Base-by-base conservation (phyloP, 2,797 vertebrate genomes). In the Lateolabrax maculatus region DNA sequence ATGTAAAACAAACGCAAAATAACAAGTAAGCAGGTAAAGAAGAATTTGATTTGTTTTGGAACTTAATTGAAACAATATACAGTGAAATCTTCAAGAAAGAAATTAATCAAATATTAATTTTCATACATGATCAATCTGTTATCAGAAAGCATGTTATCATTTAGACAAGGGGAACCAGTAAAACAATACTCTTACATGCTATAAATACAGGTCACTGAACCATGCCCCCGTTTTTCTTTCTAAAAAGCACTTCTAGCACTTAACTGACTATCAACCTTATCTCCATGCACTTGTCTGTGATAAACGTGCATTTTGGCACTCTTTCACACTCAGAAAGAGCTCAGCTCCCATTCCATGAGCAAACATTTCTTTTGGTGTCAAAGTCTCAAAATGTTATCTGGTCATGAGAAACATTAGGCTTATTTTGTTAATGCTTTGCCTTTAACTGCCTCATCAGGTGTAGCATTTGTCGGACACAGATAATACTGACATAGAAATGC, bases 311-410 rank as follows among this genome's bases (percentile, higher is more conserved):
- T 53, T 41, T 49, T 48, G 31, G 37, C 10, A 12, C 9, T 1
- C 15, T 15, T 60, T 68, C 19, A 21, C 34, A 57, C 41, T 29
- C 55, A 72, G 58, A 19, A 60, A 71, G 18, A n/a, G 9, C 36
- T 23, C 11, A 65, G 37, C 4, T 64, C 25, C 23, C 21, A n/a
- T 49, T 37, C 43, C 27, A 1, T 4, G 12, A 64, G 2, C 19
- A 16, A 2, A 46, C 13, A 10, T 55, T 37, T 71, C 0, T 41
- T 44, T 70, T 66, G 23, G 65, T 77, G 61, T 58, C 69, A 83
- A 78, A 80, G 62, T 80, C 55, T 82, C 19, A 29, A n/a, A 58
- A 13, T 44, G 51, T 46, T 66, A 71, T 57, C 19, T 56, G 31
- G 13, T 49, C 3, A 3, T 53, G n/a, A 41, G 15, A 55, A 67